Base-by-base conservation (phyloP, 2,888 invertebrate genomes). In the Andricus quercusramuli region DNA sequence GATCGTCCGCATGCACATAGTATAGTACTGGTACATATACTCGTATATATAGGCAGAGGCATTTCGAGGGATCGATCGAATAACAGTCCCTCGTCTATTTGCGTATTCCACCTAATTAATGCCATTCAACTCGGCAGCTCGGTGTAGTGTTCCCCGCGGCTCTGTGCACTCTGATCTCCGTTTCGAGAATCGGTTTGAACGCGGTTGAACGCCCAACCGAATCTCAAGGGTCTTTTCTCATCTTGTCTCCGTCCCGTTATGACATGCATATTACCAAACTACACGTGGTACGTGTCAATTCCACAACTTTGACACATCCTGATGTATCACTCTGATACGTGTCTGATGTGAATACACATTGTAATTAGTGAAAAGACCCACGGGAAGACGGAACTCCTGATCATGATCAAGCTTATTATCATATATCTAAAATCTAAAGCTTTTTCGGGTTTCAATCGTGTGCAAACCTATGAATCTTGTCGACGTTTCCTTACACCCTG, bases 81-180 rank as follows among this genome's bases (percentile, higher is more conserved):
- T 44, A 44, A 83, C 85, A 86, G 85, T 88, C 85, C 85, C 84
- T 83, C 83, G 80, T 79, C 83, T 86, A 86, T 89, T 90, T 89
- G 89, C 89, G 88, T 90, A 89, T 89, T 87, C 88, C 87, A 86
- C 86, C 88, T 90, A 90, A 89, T 90, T 90, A 90, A 89, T 89
- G 90, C 89, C 88, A 90, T 89, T 89, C 88, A 89, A 87, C 85
- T 84, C 80, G 83, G 74, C 77, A 83, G 84, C 83, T 82, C 79
- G 84, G 82, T 79, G 29, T 32, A 79, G 83, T 81, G 83, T 81
- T 84, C 83, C 83, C 78, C 78, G 65, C 79, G 79, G 80, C 78
- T 76, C 78, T 81, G 83, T 80, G 59, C 56, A 82, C 85, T 82
- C 66, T 81, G 83, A 81, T 81, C 79, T 78, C 56, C 82, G 82